phyloP scores from a whole-genome alignment of 2,888 invertebrate species.

The Dimorphilus gyrociliatus region DNA sequence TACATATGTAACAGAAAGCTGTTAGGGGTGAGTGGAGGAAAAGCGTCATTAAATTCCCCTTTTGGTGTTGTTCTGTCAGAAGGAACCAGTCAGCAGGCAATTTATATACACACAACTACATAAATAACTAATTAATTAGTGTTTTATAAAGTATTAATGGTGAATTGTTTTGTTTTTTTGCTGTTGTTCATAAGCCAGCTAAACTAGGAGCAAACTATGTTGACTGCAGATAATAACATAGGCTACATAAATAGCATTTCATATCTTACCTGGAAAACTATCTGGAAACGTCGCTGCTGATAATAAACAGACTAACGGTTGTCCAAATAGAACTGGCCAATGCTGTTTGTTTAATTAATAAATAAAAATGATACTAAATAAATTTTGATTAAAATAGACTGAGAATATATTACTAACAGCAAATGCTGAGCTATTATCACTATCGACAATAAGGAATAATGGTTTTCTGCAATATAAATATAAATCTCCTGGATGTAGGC shows the following conservation, averaged over 20 bases:
- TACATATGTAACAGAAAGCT: constrained; percentile 77
- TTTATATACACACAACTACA: constrained; percentile 1
- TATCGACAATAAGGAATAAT: constrained; percentile 79
- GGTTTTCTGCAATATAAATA: constrained; percentile 82
- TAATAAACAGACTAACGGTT: constrained; percentile 78
- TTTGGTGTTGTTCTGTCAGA: constrained; percentile 46
- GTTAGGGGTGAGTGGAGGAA: constrained; percentile 86
- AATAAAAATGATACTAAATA: constrained; percentile 2
- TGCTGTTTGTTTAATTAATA: constrained; percentile 47
- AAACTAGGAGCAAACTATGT: too few species aligned
- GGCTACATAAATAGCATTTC: too few species aligned
- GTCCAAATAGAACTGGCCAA: constrained; percentile 76
- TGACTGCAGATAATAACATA: too few species aligned
- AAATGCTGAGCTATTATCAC: constrained; percentile 72
- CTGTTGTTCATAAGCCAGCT: too few species aligned
- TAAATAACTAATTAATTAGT: neutral
- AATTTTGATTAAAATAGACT: neutral
- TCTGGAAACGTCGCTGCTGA: constrained; percentile 77
- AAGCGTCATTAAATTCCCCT: constrained; percentile 76
- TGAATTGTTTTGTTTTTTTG: too few species aligned
- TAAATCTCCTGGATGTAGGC: constrained; percentile 75
- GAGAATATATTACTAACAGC: constrained; percentile 1
- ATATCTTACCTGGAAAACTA: constrained; percentile 61
- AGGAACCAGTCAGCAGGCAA: neutral
- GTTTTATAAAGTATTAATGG: too few species aligned